Conservation (phyloP, 92 coral and sea anemone species). For the Porites cylindrica region DNA sequence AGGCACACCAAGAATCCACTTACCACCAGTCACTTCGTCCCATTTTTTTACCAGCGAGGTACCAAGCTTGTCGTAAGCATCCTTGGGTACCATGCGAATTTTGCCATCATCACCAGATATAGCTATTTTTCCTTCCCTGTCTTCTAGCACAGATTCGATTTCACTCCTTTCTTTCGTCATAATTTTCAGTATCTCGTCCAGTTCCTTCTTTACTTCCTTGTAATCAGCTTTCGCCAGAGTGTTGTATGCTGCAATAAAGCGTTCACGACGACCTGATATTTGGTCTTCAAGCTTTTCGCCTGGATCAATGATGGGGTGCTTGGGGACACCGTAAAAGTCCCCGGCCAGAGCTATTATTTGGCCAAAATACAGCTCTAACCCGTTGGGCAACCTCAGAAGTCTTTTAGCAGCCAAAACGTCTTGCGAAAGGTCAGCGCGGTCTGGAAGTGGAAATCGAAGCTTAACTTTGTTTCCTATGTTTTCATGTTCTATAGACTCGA, state of each 20-base stretch:
- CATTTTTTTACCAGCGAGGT: conserved; percentile 22
- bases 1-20: conserved; percentile 62
- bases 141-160: conserved; percentile 27
- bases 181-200: conserved; percentile 56
- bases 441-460: conserved; percentile 31
- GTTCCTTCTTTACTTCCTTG: conserved; percentile 31
- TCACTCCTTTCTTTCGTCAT: conserved; percentile 47
- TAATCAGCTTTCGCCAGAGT: conserved; percentile 45
- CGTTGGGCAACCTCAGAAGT: conserved; percentile 60
- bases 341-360: conserved; percentile 78
- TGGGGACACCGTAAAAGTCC: conserved; percentile 79
- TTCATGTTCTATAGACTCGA: conserved; percentile 57
- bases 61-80: conserved; percentile 50
- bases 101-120: neutral
- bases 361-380: conserved; percentile 60
- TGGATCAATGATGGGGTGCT: conserved; percentile 66
- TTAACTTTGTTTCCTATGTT: conserved; percentile 49
- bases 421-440: neutral
- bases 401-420: conserved; percentile 1
- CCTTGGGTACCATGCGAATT: conserved; percentile 31
- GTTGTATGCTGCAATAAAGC: conserved; percentile 67
- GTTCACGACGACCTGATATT: conserved; percentile 34
- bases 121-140: conserved; percentile 11
- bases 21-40: conserved; percentile 65
- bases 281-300: neutral